Evolutionary conservation across 1,140 invertebrate species (phyloP), one percentile per base, ranked within the genome.

Genomic region (Frieseomelitta varia): DNA sequence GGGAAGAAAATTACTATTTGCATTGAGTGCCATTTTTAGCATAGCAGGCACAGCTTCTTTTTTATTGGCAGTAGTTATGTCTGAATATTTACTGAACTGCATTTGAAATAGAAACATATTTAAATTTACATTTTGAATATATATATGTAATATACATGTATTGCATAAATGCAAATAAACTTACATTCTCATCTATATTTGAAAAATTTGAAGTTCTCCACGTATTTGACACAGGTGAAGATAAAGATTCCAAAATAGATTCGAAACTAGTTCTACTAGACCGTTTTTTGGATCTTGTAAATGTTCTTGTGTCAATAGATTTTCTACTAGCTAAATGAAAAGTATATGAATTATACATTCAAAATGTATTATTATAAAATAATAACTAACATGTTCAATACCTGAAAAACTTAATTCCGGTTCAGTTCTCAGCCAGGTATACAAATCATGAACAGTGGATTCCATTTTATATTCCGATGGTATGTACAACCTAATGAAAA

Each of bases 271-370:
- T 90, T 71, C 93, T 90, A 53, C 67, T 91, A 24, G 90, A 90
- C 24, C 91, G 90, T 87, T 94, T 95, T 86, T 95, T 95, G 11
- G 95, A 93, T 85, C 95, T 92, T 19, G 95, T 95, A 87, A 95
- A 95, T 72, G 95, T 95, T 85, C 95, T 91, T 4, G 95, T 94
- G 81, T 95, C 94, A 21, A 95, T 92, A 72, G 77, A 89, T 90
- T 90, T 94, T 85, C 79, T 91, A 55, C 85, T 91, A 73, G 71
- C 91, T 91, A 39, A n/a, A 84, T 24, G 63, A 34, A 85, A 30
- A 47, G 73, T 61, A 86, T 81, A 27, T 78, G 39, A 72, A 53
- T 56, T 15, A 39, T 24, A 58, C 6, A 71, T 39, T 21, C 1
- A 34, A 69, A n/a, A 51, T 34, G 51, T 19, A 79, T 69, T 74